Evolutionary conservation across 2,797 vertebrate species (phyloP), one percentile per base, ranked within the genome.

Genomic region (Brotula barbata): DNA sequence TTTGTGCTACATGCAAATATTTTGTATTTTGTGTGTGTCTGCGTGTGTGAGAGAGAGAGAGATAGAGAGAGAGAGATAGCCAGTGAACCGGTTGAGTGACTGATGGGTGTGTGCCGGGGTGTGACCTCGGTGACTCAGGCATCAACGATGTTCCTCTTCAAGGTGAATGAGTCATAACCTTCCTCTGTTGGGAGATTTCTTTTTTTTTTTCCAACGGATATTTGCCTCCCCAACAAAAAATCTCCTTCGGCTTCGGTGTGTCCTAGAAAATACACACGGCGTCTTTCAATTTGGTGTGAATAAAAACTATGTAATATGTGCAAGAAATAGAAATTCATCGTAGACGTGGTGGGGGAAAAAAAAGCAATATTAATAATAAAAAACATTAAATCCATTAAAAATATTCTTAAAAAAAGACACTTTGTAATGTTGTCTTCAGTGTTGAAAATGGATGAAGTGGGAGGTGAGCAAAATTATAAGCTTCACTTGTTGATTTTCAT

Each of bases 161-260:
- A 90, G 89, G 91, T 92, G 84, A 88, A 88, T 92, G 90, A 93
- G 77, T 93, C 91, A 91, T 62, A 75, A 50, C 64, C 75, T 82
- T 69, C 65, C 63, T 71, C 72, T 7, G 12, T 28, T 10, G 60
- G 52, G 63, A 72, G 55, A 68, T 55, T 59, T 64, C 55, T 71
- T 65, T 71, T 65, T 70, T 71, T 65, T 71, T 65, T 70, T 33
- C 77, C 72, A 83, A 73, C 45, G 55, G 58, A 83, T 66, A 73
- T 62, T 71, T 71, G 44, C 72, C 31, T 21, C 50, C 56, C 47
- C 0, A 15, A 25, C 31, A 25, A 69, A 34, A n/a, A 54, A 34
- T 64, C 25, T 59, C 50, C 59, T 22, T 60, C 43, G 25, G 62
- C 50, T 61, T 54, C 7, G 5, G 12, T n/a, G 19, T 50, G 31